These are phyloP conservation scores for Phenganax subtilis DNA, from an alignment of 92 coral and sea anemone species.

Conservation along the genomic window DNA sequence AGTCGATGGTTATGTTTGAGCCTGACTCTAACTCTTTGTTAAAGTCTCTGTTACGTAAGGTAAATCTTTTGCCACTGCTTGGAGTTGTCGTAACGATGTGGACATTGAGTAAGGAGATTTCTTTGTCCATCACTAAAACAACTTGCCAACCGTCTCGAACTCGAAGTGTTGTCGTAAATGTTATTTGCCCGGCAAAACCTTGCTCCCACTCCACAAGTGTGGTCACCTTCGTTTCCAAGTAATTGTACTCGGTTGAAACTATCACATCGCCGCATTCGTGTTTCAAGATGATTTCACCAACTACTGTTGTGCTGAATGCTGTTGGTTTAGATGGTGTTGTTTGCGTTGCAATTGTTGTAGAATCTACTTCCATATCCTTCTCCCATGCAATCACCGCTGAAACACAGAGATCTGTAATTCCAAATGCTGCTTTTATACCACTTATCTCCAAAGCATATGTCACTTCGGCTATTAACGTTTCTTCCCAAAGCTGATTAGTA, in stretches of 20 bases:
- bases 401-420: not conserved
- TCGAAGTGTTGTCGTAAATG: constrained; percentile 25
- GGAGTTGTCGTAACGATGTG: not conserved
- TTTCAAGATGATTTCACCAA: too few relatives aligned
- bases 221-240: constrained; percentile 32
- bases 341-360: too few relatives aligned
- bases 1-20: not conserved
- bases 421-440: not conserved
- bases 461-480: constrained; percentile 1
- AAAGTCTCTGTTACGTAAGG: constrained; percentile 5
- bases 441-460: not conserved
- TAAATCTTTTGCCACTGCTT: not conserved
- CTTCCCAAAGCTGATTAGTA: not conserved
- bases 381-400: constrained; percentile 16
- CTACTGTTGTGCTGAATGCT: too few relatives aligned
- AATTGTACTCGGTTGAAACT: not conserved
- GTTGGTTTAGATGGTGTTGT: too few relatives aligned
- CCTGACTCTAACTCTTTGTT: not conserved
- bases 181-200: constrained; percentile 42
- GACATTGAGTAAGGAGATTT: not conserved
- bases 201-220: constrained; percentile 37
- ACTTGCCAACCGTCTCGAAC: constrained; percentile 56
- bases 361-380: not conserved
- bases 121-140: constrained; percentile 6
- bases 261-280: too few relatives aligned